Base-by-base conservation (phyloP, 1,140 invertebrate genomes). In the Magallana gigas region DNA sequence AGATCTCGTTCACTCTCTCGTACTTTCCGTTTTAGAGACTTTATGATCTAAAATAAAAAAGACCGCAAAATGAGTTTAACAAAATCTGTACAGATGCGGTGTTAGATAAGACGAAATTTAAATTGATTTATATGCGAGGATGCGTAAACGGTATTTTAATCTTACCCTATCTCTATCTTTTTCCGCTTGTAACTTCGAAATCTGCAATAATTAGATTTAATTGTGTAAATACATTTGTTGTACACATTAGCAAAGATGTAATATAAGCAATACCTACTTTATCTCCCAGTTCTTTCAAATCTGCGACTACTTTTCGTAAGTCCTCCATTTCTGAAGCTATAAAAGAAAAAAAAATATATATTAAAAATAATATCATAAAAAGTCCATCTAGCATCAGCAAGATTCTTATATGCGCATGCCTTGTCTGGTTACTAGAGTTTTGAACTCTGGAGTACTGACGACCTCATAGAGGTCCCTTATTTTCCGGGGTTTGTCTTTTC, bases 261-360 rank as follows among this genome's bases (percentile, higher is more conserved):
- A 16, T 56, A n/a, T 57, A 3, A 16, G 36, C 3, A 16, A 82
- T n/a, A 29, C 1, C 11, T 71, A 71, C 68, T 11, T 83, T 83
- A 11, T 59, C 81, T 83, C 81, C 81, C 14, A 58, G 56, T 8
- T 83, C 56, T 83, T 83, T 83, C 58, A 59, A 83, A 83, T 57
- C 56, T 83, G 81, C 56, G 9, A 59, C 48, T 83, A 58, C 81
- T 58, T 83, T 83, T 48, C 81, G 81, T 11, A 83, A 18, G 9
- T 83, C 81, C 6, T 83, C 58, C 81, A 83, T 83, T 59, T 83
- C 58, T 48, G 56, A 56, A 57, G 58, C 58, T 83, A 9, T 14
- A 82, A 57, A 82, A 18, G 12, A 23, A 23, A 36, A 80, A 4
- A 36, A 36, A 48, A n/a, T n/a, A n/a, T 7, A 80, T 23, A 64